Evolutionary conservation across 1,140 invertebrate genomes (phyloP).

Genomic region (Bombus confusus): DNA sequence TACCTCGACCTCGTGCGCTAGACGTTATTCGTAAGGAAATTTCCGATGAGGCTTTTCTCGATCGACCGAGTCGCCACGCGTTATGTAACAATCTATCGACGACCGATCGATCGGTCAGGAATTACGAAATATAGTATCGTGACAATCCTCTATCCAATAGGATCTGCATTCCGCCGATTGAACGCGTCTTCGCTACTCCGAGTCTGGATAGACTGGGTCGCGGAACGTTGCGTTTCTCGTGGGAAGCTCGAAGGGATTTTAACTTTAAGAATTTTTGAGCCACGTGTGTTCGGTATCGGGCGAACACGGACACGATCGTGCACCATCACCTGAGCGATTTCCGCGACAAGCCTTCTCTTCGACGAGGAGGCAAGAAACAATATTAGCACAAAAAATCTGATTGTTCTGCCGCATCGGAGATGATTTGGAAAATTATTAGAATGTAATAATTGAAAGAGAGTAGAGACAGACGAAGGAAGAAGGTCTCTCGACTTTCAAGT

Average conservation of each 20-base stretch:
- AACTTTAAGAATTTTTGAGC: not conserved
- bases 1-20: not conserved
- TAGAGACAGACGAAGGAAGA: not conserved
- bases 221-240: not conserved
- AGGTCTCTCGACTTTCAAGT: not conserved
- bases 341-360: not conserved
- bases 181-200: not conserved
- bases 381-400: not conserved
- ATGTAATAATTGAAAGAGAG: too few relatives aligned
- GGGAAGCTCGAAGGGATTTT: not conserved
- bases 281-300: not conserved
- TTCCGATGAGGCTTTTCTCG: not conserved
- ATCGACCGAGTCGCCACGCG: not conserved
- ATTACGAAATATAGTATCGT: not conserved
- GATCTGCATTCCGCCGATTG: not conserved
- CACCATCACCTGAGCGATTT: not conserved
- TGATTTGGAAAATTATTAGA: not conserved
- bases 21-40: not conserved
- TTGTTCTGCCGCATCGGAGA: not conserved
- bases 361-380: not conserved
- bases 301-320: not conserved
- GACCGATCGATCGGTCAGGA: not conserved
- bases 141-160: slow-evolving; percentile 1
- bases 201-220: not conserved
- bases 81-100: not conserved